Conservation (phyloP, 2,113 vertebrate species). For the Nipponia nippon region DNA sequence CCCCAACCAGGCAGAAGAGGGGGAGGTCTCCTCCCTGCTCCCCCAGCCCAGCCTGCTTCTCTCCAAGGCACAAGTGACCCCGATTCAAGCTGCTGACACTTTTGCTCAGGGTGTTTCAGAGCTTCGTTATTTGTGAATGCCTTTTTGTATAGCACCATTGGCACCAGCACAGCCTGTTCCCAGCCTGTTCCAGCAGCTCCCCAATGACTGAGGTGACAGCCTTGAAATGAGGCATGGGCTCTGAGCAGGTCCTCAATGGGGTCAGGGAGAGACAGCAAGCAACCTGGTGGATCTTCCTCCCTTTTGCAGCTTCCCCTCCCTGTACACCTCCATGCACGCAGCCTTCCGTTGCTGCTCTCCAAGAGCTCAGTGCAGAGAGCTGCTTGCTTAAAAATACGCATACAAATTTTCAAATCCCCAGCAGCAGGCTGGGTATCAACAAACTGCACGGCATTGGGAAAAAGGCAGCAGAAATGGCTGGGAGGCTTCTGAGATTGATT, state of each 20-base stretch:
- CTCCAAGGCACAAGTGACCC: background rate
- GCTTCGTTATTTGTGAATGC: constrained; percentile 59
- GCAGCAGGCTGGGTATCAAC: background rate
- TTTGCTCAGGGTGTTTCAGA: constrained; percentile 37
- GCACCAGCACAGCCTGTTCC: constrained; percentile 57
- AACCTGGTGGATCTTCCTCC: background rate
- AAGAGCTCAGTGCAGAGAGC: background rate
- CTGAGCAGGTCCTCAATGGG: background rate
- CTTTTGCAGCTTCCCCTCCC: background rate
- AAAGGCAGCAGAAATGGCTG: background rate
- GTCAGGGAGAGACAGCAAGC: background rate
- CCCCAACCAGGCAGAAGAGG: background rate
- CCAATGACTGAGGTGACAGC: background rate
- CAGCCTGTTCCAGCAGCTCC: constrained; percentile 56
- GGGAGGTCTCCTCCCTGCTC: background rate
- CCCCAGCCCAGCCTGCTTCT: background rate
- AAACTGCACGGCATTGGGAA: background rate
- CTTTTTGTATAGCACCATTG: constrained; percentile 25
- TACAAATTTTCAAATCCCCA: background rate
- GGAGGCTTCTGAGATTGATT: background rate
- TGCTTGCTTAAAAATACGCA: background rate
- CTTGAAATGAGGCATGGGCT: background rate
- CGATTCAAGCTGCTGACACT: constrained; percentile 48
- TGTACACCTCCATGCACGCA: background rate
- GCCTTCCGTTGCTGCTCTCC: background rate